Base-by-base conservation (phyloP, 2,113 vertebrate genomes). In the Condylura cristata region DNA sequence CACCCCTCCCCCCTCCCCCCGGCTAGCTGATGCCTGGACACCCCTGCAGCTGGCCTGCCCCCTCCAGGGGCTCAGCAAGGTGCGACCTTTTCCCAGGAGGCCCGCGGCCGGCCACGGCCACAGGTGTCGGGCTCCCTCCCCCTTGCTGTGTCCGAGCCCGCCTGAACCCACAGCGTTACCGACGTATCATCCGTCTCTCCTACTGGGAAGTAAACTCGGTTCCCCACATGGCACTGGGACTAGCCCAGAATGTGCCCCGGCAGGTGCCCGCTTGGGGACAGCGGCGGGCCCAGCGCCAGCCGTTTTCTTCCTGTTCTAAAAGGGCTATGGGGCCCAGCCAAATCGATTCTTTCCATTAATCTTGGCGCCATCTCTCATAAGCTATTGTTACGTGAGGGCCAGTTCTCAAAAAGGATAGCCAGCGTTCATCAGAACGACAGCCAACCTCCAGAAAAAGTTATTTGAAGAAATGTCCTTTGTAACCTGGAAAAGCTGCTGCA, bases 1-100 rank as follows among this genome's bases (percentile, higher is more conserved):
- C 17, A 2, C 8, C 10, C 44, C 8, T 1, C 12, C 22, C 20
- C 14, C 1, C 3, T 2, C 10, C 3, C 6, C 13, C 1, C 1
- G 7, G 53, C 53, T 6, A 56, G 53, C 53, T 8, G 5, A 22
- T 8, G 7, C 10, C 16, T 11, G 10, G 2, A 7, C 0, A 1
- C 34, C 37, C 37, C 1, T 0, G 5, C 13, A 51, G 51, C 16
- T 6, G 11, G 10, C 41, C 61, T 20, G 5, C 8, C 8, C 22
- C 6, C 24, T 48, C 51, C 28, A 5, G 65, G 46, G 20, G 5
- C 28, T 4, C 13, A 8, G 24, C 30, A 18, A 30, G 17, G 17
- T 6, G 3, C 30, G 14, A 16, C 66, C 74, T 58, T 26, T 65
- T 22, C 76, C 24, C 1, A 0, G 66, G 63, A 74, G 51, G 41